A percentile compares a stretch with the other conserved stretches of the same genome.
Conservation (phyloP, 2,113 vertebrate species). For the Mesocricetus auratus region DNA sequence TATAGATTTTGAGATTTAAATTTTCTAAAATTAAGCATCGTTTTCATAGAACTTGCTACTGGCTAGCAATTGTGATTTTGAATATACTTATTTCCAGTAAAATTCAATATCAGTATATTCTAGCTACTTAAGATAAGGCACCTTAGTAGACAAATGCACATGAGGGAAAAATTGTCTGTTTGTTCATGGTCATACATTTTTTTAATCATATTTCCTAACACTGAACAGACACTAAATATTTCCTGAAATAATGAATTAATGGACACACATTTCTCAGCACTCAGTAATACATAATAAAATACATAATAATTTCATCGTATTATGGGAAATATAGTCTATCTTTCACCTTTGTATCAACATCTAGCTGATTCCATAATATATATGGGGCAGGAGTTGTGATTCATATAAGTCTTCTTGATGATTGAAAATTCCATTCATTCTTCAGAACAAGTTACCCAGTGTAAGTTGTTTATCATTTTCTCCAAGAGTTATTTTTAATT, state of each 20-base stretch:
- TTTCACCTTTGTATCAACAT: background rate
- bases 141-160: background rate
- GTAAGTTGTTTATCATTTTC: background rate
- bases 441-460: conserved; percentile 25
- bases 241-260: background rate
- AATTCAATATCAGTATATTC: conserved; percentile 21
- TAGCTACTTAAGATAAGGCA: background rate
- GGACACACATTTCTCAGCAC: background rate
- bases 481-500: background rate
- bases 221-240: background rate
- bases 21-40: background rate
- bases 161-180: background rate
- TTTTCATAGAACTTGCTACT: conserved; percentile 9
- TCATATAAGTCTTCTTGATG: background rate
- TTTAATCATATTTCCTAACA: background rate
- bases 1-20: conserved; percentile 43
- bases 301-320: background rate
- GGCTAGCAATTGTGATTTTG: background rate
- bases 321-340: background rate
- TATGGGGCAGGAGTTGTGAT: background rate
- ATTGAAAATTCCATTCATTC: conserved; percentile 4
- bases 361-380: background rate
- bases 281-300: background rate
- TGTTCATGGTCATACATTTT: background rate
- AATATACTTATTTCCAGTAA: background rate